Conservation (phyloP, 2,888 invertebrate genomes). For the Eupithecia tripunctaria region DNA sequence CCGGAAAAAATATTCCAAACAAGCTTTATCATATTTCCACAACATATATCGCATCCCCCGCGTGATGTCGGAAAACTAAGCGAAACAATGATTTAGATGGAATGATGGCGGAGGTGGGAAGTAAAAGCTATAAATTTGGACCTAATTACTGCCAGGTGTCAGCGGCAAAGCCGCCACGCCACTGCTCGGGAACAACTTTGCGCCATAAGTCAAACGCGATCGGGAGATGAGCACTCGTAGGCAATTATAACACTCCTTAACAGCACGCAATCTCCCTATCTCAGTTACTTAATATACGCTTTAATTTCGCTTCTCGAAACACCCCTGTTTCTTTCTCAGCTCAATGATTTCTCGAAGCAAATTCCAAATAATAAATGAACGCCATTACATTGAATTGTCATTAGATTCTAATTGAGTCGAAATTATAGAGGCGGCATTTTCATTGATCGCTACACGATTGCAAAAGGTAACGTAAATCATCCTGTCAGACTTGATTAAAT, state of each 20-base stretch:
- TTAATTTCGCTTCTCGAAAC: slow-evolving; percentile 16
- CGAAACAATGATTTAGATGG: slow-evolving; percentile 60
- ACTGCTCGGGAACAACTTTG: slow-evolving; percentile 63
- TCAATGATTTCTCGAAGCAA: slow-evolving; percentile 23
- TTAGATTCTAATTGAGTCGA: slow-evolving; percentile 57
- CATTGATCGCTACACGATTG: slow-evolving; percentile 66
- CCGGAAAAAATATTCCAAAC: slow-evolving; percentile 46
- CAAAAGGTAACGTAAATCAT: slow-evolving; percentile 76
- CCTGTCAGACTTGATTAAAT: slow-evolving; percentile 78
- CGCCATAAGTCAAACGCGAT: slow-evolving; percentile 71
- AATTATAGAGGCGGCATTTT: slow-evolving; percentile 58
- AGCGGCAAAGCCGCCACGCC: slow-evolving; percentile 69
- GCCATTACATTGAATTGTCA: slow-evolving; percentile 31
- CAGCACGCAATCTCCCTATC: slow-evolving; percentile 41
- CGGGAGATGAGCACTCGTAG: slow-evolving; percentile 62
- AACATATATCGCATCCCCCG: slow-evolving; percentile 50
- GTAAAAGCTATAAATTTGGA: slow-evolving; percentile 72
- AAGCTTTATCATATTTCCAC: slow-evolving; percentile 52
- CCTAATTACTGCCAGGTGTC: slow-evolving; percentile 80
- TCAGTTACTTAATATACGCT: slow-evolving; percentile 21
- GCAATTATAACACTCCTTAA: slow-evolving; percentile 50
- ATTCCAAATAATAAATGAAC: slow-evolving; percentile 41
- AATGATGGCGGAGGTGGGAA: slow-evolving; percentile 63
- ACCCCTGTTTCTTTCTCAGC: background rate
- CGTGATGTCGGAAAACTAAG: slow-evolving; percentile 56